Base-by-base conservation (phyloP, 1,140 invertebrate species). In the Cyclargus thomasi region DNA sequence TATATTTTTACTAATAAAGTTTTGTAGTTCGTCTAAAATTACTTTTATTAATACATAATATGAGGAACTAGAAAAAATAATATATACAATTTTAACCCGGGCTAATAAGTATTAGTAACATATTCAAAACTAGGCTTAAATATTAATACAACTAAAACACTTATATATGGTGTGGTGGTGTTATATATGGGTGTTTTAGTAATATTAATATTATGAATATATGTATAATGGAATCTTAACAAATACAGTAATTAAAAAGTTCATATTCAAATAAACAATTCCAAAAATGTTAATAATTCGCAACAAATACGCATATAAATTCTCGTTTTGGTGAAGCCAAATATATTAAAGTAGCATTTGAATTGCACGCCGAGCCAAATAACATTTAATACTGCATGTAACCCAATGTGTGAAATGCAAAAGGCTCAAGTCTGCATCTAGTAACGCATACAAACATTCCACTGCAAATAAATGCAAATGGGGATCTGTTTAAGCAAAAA, bases 401-500 rank as follows among this genome's bases (percentile, higher is more conserved):
- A 74, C 69, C 64, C 70, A 71, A 68, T 74, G 72, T 72, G 76
- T 74, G 71, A 81, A 71, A 76, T 77, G 72, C 69, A 74, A 74
- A 78, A 73, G 68, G 71, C 73, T 73, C 70, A 67, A 59, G 63
- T 67, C 67, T 65, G 71, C 72, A 74, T 75, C 69, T 69, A 67
- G 68, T 68, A 71, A 67, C 64, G 67, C 69, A 75, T 68, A 75
- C 71, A 74, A 76, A 70, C 71, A 70, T 73, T 70, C 65, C 65
- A 64, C 67, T 65, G 70, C 73, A 73, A 82, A 81, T 78, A 74
- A 74, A 71, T 68, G 69, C 73, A 73, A 83, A 81, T 77, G 73
- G 75, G 76, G 76, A 76, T 71, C 78, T 79, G 78, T 82, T 75
- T 77, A 75, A 77, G 79, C 80, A 85, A 81, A 80, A 81, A 81